Conservation (phyloP, 2,113 vertebrate species). For the Nannospalax galili region DNA sequence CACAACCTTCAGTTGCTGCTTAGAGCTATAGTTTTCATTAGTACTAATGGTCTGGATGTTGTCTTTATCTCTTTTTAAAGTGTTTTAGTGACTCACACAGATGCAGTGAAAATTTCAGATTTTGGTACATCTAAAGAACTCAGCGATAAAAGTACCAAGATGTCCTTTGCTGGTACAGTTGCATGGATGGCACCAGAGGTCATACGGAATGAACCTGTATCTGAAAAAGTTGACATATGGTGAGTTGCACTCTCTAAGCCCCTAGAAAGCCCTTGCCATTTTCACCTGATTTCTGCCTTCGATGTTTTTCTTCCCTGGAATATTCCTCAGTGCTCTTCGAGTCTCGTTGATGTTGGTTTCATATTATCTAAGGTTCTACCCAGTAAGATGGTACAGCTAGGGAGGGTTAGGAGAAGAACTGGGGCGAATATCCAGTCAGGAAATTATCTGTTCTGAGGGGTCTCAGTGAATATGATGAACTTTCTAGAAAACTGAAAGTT, state of each 20-base stretch:
- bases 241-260: constrained; percentile 81
- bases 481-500: constrained; percentile 19
- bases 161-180: constrained; percentile 99
- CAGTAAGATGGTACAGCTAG: neutral
- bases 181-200: constrained; percentile 99
- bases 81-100: constrained; percentile 97
- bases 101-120: constrained; percentile 98
- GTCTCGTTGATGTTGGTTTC: neutral
- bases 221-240: constrained; percentile 99
- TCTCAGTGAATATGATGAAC: constrained; percentile 26
- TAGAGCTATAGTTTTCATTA: neutral
- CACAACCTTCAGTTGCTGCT: neutral
- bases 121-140: constrained; percentile 99
- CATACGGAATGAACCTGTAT: constrained; percentile 98
- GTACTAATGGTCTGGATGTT: constrained; percentile 52
- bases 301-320: neutral
- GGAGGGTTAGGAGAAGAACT: neutral
- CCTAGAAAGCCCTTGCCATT: neutral
- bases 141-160: constrained; percentile 99
- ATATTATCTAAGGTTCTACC: neutral
- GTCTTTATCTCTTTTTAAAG: constrained; percentile 83
- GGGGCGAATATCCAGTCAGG: neutral
- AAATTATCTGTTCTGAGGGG: neutral
- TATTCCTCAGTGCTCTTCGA: neutral
- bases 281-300: neutral